These are phyloP conservation scores for Rhagophthalmus giganteus DNA, from an alignment of 2,888 invertebrate genomes.

Conservation along the genomic window DNA sequence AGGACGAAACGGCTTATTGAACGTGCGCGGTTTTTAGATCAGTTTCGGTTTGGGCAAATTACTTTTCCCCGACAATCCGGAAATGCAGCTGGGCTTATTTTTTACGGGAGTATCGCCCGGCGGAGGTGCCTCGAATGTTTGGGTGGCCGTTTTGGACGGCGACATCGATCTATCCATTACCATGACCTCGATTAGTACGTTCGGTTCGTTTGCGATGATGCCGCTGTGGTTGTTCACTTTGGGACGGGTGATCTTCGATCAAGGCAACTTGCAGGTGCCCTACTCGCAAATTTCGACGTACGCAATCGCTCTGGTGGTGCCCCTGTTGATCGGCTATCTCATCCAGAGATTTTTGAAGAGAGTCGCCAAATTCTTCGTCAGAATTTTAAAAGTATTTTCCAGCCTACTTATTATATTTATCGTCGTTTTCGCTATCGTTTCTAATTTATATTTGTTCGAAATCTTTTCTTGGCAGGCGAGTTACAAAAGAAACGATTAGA, in stretches of 20 bases:
- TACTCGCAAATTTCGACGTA: conserved; percentile 75
- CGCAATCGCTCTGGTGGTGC: conserved; percentile 76
- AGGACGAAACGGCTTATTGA: too few species aligned
- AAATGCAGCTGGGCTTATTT: conserved; percentile 83
- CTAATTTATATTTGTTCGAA: conserved; percentile 87
- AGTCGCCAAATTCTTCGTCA: conserved; percentile 70
- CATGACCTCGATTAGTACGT: conserved; percentile 85
- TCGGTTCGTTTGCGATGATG: conserved; percentile 88
- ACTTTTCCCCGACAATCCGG: conserved; percentile 69
- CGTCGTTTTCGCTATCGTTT: conserved; percentile 81
- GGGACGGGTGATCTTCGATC: conserved; percentile 67
- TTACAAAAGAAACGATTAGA: conserved; percentile 13
- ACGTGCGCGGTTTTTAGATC: too few species aligned
- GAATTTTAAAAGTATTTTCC: conserved; percentile 84
- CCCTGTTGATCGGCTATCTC: conserved; percentile 69
- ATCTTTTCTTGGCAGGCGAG: conserved; percentile 85
- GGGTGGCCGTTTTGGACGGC: conserved; percentile 89
- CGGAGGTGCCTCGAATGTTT: conserved; percentile 97
- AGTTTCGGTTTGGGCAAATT: conserved; percentile 72
- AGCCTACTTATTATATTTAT: conserved; percentile 79
- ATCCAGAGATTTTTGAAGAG: conserved; percentile 71
- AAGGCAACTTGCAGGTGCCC: conserved; percentile 74
- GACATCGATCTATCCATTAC: conserved; percentile 92
- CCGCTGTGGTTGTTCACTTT: conserved; percentile 90
- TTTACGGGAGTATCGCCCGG: conserved; percentile 88